A percentile compares a stretch with the other conserved stretches of the same genome.
These are phyloP conservation scores for Apamea epomidion DNA, from an alignment of 2,888 invertebrate genomes.

Conservation along the genomic window DNA sequence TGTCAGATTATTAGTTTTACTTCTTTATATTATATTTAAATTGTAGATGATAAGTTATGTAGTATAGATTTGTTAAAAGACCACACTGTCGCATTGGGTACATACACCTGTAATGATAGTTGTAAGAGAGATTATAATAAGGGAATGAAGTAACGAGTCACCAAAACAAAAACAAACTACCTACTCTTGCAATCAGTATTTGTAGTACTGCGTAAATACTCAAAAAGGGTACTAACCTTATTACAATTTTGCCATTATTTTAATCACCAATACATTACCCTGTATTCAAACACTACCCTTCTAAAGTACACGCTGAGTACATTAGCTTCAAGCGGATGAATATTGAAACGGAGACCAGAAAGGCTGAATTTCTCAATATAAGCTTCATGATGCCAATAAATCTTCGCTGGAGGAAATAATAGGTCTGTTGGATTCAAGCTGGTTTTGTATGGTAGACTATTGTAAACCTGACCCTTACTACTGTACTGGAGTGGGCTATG, in stretches of 20 bases:
- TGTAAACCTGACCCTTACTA: neutral
- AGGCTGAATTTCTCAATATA: conserved; percentile 49
- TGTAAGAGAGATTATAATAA: no score
- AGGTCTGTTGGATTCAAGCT: conserved; percentile 27
- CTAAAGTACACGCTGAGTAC: conserved; percentile 23
- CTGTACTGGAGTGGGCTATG: neutral
- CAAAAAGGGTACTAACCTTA: neutral
- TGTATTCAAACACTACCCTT: conserved; percentile 9
- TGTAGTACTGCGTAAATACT: neutral
- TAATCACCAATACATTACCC: conserved; percentile 13
- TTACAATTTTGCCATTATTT: neutral
- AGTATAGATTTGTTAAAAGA: no score
- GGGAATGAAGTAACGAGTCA: neutral
- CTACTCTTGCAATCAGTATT: neutral
- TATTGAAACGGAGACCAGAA: conserved; percentile 48
- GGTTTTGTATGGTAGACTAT: neutral
- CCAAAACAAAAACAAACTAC: neutral
- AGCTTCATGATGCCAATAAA: conserved; percentile 48
- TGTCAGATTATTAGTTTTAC: no score
- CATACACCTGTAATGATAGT: no score
- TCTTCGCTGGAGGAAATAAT: conserved; percentile 26
- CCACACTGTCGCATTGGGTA: no score
- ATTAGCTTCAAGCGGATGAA: conserved; percentile 46
- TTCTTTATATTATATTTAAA: no score
- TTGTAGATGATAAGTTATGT: no score